Base-by-base conservation (phyloP, 2,113 vertebrate species). In the Pseudorhombus dupliciocellatus region DNA sequence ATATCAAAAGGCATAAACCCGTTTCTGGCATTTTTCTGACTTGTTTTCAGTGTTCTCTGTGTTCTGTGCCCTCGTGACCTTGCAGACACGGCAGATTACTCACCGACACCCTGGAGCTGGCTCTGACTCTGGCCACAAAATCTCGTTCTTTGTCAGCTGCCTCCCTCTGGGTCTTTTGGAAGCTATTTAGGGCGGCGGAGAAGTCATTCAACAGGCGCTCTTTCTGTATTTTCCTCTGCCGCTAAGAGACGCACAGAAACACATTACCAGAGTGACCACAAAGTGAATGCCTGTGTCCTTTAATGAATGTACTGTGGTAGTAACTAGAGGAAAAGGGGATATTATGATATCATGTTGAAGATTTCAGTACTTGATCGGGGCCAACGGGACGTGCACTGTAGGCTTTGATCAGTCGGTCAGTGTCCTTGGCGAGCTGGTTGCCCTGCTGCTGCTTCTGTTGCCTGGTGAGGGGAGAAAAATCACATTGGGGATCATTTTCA, bases 381-480 rank as follows among this genome's bases (percentile, higher is more conserved):
- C 92, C 89, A 16, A 94, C 92, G 52, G 97, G 95, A 81, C 99
- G 92, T 24, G 93, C 92, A 79, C 93, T 94, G 91, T 98, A 98
- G n/a, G 96, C 92, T 86, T 98, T 99, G 74, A 99, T 95, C 70
- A 93, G 94, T 84, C 92, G 95, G 88, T 99, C 97, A 8, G 97
- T 99, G 79, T 97, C 97, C 92, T 98, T 99, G 63, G 97, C 98
- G 50, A 99, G 94, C 11, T 96, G 95, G 88, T 96, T 98, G 24
- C 95, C 96, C 67, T 95, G 93, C 25, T 98, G 96, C 88, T 95
- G 95, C 73, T 97, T 97, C 91, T 98, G 96, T 61, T 97, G 96
- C 87, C 98, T 99, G 75, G 53, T 71, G 70, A 74, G 24, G 66
- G 61, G 25, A 78, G 4, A 73, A 7, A 65, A 70, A 67, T 30